Evolutionary conservation across 2,113 vertebrate species (phyloP).

Genomic region (Cyrtonyx montezumae): DNA sequence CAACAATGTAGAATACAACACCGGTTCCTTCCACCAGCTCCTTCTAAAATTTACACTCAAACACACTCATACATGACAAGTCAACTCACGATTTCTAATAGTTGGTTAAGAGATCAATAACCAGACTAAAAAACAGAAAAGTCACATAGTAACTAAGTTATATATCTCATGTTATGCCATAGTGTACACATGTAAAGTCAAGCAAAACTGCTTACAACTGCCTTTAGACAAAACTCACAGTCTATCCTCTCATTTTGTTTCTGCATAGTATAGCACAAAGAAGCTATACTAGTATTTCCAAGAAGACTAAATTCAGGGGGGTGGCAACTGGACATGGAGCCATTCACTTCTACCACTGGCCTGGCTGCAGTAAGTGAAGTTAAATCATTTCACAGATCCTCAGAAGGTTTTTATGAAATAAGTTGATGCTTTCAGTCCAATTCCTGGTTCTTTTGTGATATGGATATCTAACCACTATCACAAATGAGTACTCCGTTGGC

Average conservation of each 20-base stretch:
- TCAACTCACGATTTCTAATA: rapidly evolving
- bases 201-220: background rate
- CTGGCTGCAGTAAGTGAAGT: background rate
- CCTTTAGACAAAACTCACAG: background rate
- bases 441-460: background rate
- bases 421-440: background rate
- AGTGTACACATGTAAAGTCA: background rate
- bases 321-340: background rate
- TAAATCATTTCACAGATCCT: background rate
- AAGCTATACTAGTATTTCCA: background rate
- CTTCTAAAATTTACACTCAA: background rate
- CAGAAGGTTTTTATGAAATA: background rate
- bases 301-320: background rate
- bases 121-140: background rate
- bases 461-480: background rate
- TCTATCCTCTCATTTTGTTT: background rate
- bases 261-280: background rate
- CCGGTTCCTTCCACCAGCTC: background rate
- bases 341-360: background rate
- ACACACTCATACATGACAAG: background rate
- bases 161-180: background rate
- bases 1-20: background rate
- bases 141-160: background rate
- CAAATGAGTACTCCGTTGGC: background rate
- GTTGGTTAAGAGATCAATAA: background rate